These are phyloP conservation scores for Napeogenes sylphis DNA, from an alignment of 2,888 invertebrate species.

Conservation along the genomic window DNA sequence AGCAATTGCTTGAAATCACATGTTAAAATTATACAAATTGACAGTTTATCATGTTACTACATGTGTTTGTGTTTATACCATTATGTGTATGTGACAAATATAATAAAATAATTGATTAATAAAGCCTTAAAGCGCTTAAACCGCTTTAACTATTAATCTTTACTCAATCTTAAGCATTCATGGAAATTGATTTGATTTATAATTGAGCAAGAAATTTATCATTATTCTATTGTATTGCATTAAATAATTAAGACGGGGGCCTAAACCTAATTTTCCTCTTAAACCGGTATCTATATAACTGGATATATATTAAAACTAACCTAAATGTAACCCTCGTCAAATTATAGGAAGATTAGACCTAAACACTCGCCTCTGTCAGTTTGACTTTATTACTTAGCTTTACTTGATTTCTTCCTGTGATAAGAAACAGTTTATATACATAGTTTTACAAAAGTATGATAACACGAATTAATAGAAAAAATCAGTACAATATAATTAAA, in stretches of 20 bases:
- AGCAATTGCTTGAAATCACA: constrained; percentile 18
- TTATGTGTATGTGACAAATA: too few relatives aligned
- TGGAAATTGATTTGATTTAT: too few relatives aligned
- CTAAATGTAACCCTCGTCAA: constrained; percentile 50
- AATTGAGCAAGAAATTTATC: too few relatives aligned
- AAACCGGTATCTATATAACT: constrained; percentile 7
- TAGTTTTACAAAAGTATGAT: neutral
- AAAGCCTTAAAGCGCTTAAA: too few relatives aligned
- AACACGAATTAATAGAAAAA: too few relatives aligned
- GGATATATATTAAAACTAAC: constrained; percentile 22
- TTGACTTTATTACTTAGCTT: constrained; percentile 39
- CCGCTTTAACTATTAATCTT: too few relatives aligned
- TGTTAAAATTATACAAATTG: neutral
- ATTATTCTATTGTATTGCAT: neutral
- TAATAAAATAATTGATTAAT: too few relatives aligned
- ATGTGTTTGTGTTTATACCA: too few relatives aligned
- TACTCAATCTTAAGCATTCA: too few relatives aligned
- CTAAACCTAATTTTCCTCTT: constrained; percentile 2
- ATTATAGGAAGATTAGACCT: constrained; percentile 51
- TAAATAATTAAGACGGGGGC: neutral
- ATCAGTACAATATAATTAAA: too few relatives aligned
- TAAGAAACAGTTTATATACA: constrained; percentile 11
- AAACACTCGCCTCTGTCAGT: constrained; percentile 45
- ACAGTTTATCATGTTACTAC: too few relatives aligned
- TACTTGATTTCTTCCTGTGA: constrained; percentile 30